Base-by-base conservation (phyloP, 2,113 vertebrate species). In the Percina caprodes region DNA sequence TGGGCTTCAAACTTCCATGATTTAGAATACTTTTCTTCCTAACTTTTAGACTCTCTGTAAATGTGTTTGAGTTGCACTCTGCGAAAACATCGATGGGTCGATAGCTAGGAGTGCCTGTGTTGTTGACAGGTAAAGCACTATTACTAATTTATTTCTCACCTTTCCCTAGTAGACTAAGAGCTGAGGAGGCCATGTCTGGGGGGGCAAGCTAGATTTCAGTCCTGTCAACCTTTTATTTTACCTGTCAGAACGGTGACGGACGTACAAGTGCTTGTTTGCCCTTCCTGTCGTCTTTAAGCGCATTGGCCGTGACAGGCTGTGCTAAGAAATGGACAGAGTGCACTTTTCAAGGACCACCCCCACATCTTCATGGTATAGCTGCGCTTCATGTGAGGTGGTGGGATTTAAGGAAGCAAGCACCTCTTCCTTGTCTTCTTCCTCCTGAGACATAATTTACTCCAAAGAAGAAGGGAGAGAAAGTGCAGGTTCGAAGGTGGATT, bases 91-190 rank as follows among this genome's bases (percentile, higher is more conserved):
- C 33, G 18, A 56, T 88, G 89, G 91, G 90, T 92, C 91, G 84
- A 91, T 92, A 93, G 73, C 58, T 30, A 77, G 91, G 73, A 83
- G 59, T 73, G 67, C 24, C 49, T 81, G 65, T 86, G 89, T 93
- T 94, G 94, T 84, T 97, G 97, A 97, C 96, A 96, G 95, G 92
- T 91, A 72, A 92, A 88, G 80, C 91, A 84, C 88, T 94, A 96
- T 97, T 96, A 97, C 95, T 97, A 96, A 98, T 98, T 97, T 96
- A 97, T 97, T 93, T 96, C 94, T 94, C 94, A 94, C 92, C 91
- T 80, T 69, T 79, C 96, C 94, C 95, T 91, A 93, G 95, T 95
- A 91, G 94, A 92, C 94, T 94, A 93, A 93, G 93, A 96, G 77
- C 56, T 72, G 89, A 89, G 74, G 83, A 89, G 88, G 51, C 71